Base-by-base conservation (phyloP, 2,113 vertebrate genomes). In the Pachyramphus minor region DNA sequence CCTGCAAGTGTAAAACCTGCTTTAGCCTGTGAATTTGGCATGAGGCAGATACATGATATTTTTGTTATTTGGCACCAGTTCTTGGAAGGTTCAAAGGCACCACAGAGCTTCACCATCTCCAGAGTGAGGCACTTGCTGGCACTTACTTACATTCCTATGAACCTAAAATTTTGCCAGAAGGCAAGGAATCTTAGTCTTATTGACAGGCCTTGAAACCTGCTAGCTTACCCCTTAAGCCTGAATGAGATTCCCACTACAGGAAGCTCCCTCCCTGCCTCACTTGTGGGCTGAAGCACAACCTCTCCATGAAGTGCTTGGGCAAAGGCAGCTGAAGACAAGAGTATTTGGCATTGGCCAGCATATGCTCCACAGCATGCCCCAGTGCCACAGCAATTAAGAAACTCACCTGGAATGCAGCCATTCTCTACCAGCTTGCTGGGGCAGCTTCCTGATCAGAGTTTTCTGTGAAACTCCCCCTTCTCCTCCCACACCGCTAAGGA, bases 361-460 rank as follows among this genome's bases (percentile, higher is more conserved):
- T 87, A 78, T 12, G 5, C 58, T 92, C 73, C 77, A 16, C 52
- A 79, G 67, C 59, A 45, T 14, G 24, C 28, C 42, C 33, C 41
- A 45, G 56, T 87, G 56, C 76, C 76, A 92, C 41, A 75, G 77
- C 60, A 89, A 92, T 90, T 75, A 71, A 87, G 56, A 92, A 92
- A 92, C 84, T 92, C 77, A 80, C 49, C 53, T 78, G 94, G 96
- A 96, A 97, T 94, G 94, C 73, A 84, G 77, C 89, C 77, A 91
- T 97, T 94, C 94, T 62, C 28, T 44, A 76, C 74, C 1, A 3
- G 78, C 94, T 95, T 91, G 93, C 93, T 96, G 28, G 30, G 81
- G 91, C 74, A 94, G 84, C 94, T 82, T 95, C 67, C 71, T 79
- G 77, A 95, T 95, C 80, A 94, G 94, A 95, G 62, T 69, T 60